Evolutionary conservation across 2,113 vertebrate species (phyloP).

Genomic region (Colossoma macropomum): DNA sequence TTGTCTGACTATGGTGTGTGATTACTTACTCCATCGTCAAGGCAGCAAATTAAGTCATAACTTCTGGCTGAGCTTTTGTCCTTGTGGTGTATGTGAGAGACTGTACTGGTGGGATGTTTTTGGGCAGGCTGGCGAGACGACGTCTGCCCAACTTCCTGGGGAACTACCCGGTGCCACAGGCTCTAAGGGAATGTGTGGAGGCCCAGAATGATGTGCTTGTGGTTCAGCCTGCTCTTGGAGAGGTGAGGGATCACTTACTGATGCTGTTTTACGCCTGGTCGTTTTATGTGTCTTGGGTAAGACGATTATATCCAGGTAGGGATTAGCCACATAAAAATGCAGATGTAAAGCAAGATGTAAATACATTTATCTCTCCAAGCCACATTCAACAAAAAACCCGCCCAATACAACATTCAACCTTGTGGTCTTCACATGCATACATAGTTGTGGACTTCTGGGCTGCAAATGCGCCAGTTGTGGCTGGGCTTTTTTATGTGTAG

Average conservation of each 20-base stretch:
- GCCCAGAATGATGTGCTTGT: slow-evolving; percentile 53
- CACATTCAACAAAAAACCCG: no score
- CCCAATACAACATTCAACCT: no score
- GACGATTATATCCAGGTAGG: no score
- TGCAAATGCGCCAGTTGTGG: no score
- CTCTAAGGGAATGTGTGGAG: slow-evolving; percentile 60
- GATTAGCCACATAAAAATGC: no score
- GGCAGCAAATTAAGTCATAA: background rate
- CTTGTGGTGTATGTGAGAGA: background rate
- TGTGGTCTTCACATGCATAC: no score
- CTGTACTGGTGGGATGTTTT: background rate
- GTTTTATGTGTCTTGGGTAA: no score
- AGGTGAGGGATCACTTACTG: slow-evolving; percentile 35
- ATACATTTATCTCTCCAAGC: no score
- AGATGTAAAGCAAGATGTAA: no score
- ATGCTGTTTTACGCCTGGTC: background rate
- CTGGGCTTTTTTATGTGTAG: no score
- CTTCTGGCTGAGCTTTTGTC: background rate
- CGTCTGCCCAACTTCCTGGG: slow-evolving; percentile 61
- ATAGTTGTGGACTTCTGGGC: no score
- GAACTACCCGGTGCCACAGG: slow-evolving; percentile 58
- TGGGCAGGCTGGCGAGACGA: slow-evolving; percentile 44
- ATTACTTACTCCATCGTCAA: background rate
- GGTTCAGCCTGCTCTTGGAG: slow-evolving; percentile 57
- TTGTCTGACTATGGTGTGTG: background rate